Base-by-base conservation (phyloP, 2,888 invertebrate species). In the Torymus aiolomorphi region DNA sequence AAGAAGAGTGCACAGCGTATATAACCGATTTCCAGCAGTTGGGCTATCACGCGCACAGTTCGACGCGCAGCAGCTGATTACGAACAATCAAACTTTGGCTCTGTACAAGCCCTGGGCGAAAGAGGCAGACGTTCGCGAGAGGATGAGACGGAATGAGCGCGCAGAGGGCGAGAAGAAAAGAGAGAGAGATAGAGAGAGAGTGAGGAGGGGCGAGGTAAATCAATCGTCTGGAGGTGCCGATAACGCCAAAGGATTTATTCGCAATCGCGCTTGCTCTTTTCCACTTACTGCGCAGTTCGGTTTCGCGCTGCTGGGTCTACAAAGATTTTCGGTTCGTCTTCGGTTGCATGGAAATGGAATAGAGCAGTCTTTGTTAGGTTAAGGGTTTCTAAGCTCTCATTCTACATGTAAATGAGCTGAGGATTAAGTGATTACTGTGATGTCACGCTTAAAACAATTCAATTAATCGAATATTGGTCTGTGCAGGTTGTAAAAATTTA, bases 181-280 rank as follows among this genome's bases (percentile, higher is more conserved):
- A 20, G 61, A 20, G 42, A 18, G 20, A 66, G 42, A 5, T 10
- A 57, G 52, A 52, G 31, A 42, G 52, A 74, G 31, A 67, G 56
- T 3, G 14, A 11, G 12, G 61, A 13, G 14, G 42, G 16, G 42
- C 18, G 70, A 75, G 52, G 71, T 70, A 80, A 82, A 83, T 83
- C 81, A 84, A 82, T 83, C 81, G 82, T 51, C 78, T 80, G 83
- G 76, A 79, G 78, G 80, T 74, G 74, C 73, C 72, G 82, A 84
- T 82, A 84, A 84, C 69, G 80, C 66, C 76, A 52, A 31, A 24
- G 78, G 81, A 85, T 84, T 83, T 84, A 84, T 83, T 81, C 77
- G 61, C 65, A 78, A 62, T 78, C 82, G 70, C 59, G 16, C 57
- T 61, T 24, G 20, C 20, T 16, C n/a, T 13, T 10, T 14, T 20